Percentiles rank a stretch among this genome's conserved stretches.
Conservation (phyloP, 2,888 invertebrate genomes). For the Scotopteryx bipunctaria region DNA sequence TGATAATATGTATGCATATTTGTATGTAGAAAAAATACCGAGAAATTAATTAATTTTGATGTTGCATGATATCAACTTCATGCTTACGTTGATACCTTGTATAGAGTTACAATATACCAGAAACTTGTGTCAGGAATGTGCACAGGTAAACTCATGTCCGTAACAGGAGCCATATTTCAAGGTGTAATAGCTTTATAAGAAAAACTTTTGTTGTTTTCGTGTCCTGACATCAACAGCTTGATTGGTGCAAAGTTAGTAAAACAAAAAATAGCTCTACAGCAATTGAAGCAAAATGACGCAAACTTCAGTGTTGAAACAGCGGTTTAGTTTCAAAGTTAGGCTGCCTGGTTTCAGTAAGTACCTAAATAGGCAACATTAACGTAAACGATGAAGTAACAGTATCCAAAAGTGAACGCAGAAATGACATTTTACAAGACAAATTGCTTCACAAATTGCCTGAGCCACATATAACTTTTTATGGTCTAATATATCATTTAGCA, state of each 20-base stretch:
- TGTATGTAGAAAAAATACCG: neutral
- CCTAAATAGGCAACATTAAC: conserved; percentile 34
- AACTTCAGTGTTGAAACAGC: conserved; percentile 30
- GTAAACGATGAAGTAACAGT: conserved; percentile 38
- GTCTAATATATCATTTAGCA: conserved; percentile 45
- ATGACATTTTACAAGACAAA: conserved; percentile 41
- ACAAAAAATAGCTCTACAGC: conserved; percentile 7
- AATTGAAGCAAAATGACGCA: conserved; percentile 27
- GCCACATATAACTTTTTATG: conserved; percentile 40
- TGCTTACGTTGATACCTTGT: neutral
- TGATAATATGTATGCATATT: no score
- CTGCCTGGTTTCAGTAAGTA: conserved; percentile 30
- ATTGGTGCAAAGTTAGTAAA: conserved; percentile 21
- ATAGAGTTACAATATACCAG: neutral
- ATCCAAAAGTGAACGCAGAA: conserved; percentile 37
- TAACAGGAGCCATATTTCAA: conserved; percentile 23
- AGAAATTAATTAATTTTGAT: neutral
- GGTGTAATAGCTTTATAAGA: conserved; percentile 11
- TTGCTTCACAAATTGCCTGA: conserved; percentile 37
- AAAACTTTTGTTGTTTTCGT: conserved; percentile 18
- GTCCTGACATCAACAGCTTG: conserved; percentile 10
- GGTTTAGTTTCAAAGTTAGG: conserved; percentile 37
- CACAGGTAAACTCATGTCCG: conserved; percentile 6
- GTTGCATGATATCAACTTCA: neutral
- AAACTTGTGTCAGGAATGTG: conserved; percentile 6